Percentiles rank a stretch among this genome's conserved stretches.
Conservation (phyloP, 92 coral and sea anemone genomes). For the Phenganax marumi region DNA sequence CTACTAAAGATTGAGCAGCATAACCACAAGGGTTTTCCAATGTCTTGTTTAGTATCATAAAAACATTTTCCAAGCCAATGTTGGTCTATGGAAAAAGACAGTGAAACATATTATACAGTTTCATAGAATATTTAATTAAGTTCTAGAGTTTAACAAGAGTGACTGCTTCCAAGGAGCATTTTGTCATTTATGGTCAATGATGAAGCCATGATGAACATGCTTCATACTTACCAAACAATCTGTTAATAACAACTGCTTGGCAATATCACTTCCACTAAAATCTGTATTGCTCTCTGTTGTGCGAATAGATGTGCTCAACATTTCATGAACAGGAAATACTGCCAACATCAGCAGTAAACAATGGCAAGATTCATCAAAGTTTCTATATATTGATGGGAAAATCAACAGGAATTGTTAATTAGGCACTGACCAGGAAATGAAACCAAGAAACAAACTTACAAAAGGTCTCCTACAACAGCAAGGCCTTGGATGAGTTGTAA, state of each 20-base stretch:
- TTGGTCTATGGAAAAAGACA: background rate
- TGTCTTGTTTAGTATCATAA: background rate
- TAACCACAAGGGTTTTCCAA: background rate
- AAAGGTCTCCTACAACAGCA: background rate
- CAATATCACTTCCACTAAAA: background rate
- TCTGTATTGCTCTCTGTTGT: background rate
- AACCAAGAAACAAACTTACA: background rate
- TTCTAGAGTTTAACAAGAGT: too few relatives aligned
- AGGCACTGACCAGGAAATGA: background rate
- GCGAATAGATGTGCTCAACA: background rate
- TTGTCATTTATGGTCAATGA: too few relatives aligned
- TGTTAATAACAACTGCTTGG: slow-evolving; percentile 6
- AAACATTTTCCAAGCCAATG: background rate
- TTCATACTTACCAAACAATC: background rate
- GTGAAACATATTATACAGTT: background rate
- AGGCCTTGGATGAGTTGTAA: slow-evolving; percentile 59
- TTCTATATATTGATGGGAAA: background rate
- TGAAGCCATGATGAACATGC: background rate
- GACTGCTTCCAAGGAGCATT: too few relatives aligned
- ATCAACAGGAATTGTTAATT: background rate
- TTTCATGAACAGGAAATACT: slow-evolving; percentile 26
- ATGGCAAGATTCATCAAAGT: background rate
- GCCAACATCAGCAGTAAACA: slow-evolving; percentile 12
- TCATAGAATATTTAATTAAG: background rate
- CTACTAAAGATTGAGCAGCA: slow-evolving; percentile 15